Base-by-base conservation (phyloP, 2,888 invertebrate species). In the Poecilobothrus nobilitatus region DNA sequence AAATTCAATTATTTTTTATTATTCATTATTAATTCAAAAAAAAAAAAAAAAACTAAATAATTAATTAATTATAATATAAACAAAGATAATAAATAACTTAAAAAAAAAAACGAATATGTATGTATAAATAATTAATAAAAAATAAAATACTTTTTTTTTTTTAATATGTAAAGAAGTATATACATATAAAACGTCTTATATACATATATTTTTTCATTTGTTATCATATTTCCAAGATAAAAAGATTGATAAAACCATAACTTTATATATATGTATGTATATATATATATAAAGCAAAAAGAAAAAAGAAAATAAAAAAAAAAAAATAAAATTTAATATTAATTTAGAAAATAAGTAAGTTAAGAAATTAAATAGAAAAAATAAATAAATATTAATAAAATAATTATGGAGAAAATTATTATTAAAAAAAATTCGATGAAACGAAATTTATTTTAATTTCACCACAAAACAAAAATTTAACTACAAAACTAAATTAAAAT, bases 191-290 rank as follows among this genome's bases (percentile, higher is more conserved):
- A 53, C n/a, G 53, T 53, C 41, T 12, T 12, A 41, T 9, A 41
- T 41, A 53, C 15, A 53, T 53, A 53, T 53, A 53, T 53, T 53
- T 53, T 53, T 53, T 53, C 53, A 53, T 53, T 53, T 53, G 53
- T 53, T 53, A 53, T 53, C 53, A 53, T 53, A 53, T 53, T 53
- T 53, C 15, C 15, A 53, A 41, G 15, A 41, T 12, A 15, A 41
- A 53, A 53, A 53, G 18, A 53, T 53, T 53, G 18, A 53, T 18
- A 41, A 41, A 41, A 27, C 27, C 37, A 37, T 37, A 18, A 53
- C 9, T 53, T 53, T n/a, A 53, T 53, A 18, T 15, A 41, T 41
- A 41, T 8, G 2, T 27, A 27, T 27, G 5, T 27, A 27, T 27
- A 27, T 41, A 12, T 41, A 41, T 8, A 41, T 1, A 41, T 41